Base-by-base conservation (phyloP, 37 sponge, comb jelly and placozoan genomes). In the Diacarnus erythraeanus region DNA sequence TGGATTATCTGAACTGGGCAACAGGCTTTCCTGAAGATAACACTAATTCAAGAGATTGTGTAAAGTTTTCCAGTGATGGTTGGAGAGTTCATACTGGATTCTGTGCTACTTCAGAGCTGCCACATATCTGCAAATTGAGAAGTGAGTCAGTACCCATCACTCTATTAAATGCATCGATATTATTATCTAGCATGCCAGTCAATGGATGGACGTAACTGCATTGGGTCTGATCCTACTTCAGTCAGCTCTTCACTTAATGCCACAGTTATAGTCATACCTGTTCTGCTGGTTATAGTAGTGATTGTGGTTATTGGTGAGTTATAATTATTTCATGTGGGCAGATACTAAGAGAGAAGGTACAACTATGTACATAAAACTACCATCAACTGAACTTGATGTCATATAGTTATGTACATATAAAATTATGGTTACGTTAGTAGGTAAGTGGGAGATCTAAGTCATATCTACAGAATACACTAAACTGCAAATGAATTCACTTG, bases 91-190 rank as follows among this genome's bases (percentile, higher is more conserved):
- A 80, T 31, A 22, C 54, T 9, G 60, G 65, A 23, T 78, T 47
- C 61, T 86, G 87, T 39, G 67, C 57, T 39, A 73, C 77, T 18
- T 56, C 39, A 21, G 56, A 47, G 10, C 54, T 84, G 54, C 74
- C 77, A 6, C 81, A 54, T 72, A 72, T 90, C 42, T 90, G 90
- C 78, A 90, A 81, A 77, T 54, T 70, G 43, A 33, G 44, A 60
- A 42, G 90, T 86, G 40, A 65, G 72, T 35, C 56, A 68, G 6
- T 35, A 33, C 5, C 34, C 27, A 9, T 68, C 69, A 35, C 15
- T 64, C 27, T 29, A 23, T 10, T 17, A 23, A 17, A 54, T 54
- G 17, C 56, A 54, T 54, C 17, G 10, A 54, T 54, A 17, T 54
- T 20, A 17, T 54, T 54, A n/a, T 68, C 4, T 38, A 68, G 69